A percentile compares a stretch with the other conserved stretches of the same genome.
Conservation (phyloP, 2,888 invertebrate genomes). For the Caenorhabditis sp. region DNA sequence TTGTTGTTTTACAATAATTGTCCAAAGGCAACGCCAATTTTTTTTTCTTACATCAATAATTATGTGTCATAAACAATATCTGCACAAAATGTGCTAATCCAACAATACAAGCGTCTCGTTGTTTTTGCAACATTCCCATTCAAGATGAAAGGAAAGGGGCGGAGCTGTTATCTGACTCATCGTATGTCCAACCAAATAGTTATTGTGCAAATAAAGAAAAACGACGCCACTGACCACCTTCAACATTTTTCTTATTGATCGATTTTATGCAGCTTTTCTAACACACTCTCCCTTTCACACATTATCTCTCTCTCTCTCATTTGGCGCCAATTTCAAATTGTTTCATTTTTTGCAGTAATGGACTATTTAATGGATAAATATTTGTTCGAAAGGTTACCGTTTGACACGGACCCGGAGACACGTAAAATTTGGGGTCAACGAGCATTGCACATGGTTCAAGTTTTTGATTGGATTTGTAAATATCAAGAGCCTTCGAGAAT, state of each 20-base stretch:
- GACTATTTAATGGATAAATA: conserved; percentile 61
- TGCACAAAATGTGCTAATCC: no score
- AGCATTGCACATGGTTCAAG: conserved; percentile 58
- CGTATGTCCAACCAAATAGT: background rate
- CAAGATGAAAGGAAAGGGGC: background rate
- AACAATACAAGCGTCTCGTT: background rate
- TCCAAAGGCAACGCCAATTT: no score
- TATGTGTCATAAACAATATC: no score
- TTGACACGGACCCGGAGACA: conserved; percentile 59
- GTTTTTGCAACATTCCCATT: background rate
- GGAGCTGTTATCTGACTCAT: background rate
- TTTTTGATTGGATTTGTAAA: conserved; percentile 69
- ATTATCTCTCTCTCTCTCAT: background rate
- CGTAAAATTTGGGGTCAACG: conserved; percentile 56
- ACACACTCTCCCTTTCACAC: background rate
- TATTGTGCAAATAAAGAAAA: conserved; percentile 1
- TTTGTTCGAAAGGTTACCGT: conserved; percentile 63
- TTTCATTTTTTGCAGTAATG: conserved; percentile 38
- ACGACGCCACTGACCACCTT: background rate
- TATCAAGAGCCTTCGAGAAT: conserved; percentile 62
- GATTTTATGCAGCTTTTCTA: conserved; percentile 3
- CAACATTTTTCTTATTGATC: background rate
- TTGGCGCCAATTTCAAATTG: conserved; percentile 6
- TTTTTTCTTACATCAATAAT: no score
- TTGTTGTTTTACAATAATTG: no score